Percentiles rank a stretch among this genome's conserved stretches.
Conservation (phyloP, 2,888 invertebrate species). For the Clanis bilineata region DNA sequence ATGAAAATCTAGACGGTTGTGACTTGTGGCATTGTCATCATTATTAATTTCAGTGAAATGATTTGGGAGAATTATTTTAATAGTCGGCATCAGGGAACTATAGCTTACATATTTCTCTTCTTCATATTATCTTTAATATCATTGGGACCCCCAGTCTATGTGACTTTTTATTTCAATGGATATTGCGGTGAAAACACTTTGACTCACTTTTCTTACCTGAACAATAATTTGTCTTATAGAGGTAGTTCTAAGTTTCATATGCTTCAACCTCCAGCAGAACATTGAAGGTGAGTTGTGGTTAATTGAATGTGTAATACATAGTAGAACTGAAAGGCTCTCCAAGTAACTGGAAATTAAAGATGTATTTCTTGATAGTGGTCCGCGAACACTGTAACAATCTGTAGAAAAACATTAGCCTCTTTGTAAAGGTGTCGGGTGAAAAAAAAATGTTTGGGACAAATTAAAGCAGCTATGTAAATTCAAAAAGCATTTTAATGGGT, state of each 20-base stretch:
- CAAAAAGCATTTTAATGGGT: too few relatives aligned
- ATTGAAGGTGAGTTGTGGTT: background rate
- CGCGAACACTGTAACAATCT: too few relatives aligned
- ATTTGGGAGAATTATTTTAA: constrained; percentile 27
- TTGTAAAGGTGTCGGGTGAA: too few relatives aligned
- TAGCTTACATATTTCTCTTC: constrained; percentile 46
- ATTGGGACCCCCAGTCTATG: constrained; percentile 56
- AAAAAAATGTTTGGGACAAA: too few relatives aligned
- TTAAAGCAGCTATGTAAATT: too few relatives aligned
- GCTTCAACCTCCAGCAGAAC: constrained; percentile 24
- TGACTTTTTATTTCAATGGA: constrained; percentile 46
- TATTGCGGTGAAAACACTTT: constrained; percentile 55
- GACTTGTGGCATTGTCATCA: constrained; percentile 11
- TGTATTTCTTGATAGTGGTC: too few relatives aligned
- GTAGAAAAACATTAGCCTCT: too few relatives aligned
- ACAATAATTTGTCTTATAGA: constrained; percentile 31
- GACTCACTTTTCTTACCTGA: constrained; percentile 44
- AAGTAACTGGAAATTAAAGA: too few relatives aligned
- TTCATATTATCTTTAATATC: constrained; percentile 48
- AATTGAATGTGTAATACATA: too few relatives aligned
- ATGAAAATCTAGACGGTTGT: constrained; percentile 32
- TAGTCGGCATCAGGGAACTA: constrained; percentile 30
- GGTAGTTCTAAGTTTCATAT: constrained; percentile 27
- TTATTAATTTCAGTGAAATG: constrained; percentile 9
- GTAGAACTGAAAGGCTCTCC: too few relatives aligned